Evolutionary conservation across 1,140 invertebrate genomes (phyloP).

Genomic region (Lamellibrachia luymesi): DNA sequence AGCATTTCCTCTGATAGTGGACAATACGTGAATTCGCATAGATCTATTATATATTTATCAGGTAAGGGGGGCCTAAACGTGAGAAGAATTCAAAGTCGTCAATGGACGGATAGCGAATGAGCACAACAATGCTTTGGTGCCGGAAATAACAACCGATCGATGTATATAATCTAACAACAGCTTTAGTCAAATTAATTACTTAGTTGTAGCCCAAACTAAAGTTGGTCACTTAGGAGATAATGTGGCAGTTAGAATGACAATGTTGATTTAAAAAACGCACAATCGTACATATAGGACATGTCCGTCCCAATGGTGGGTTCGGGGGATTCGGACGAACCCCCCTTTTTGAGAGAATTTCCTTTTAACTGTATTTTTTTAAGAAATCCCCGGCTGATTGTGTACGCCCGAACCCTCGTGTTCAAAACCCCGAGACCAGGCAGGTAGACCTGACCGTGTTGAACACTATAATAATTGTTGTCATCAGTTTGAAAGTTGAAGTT

Average conservation of each 20-base stretch:
- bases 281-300: neutral
- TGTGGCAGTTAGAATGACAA: neutral
- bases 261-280: neutral
- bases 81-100: neutral
- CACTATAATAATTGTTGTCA: too few species aligned
- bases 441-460: too few species aligned
- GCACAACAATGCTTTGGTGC: too few species aligned
- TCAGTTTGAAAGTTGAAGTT: too few species aligned
- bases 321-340: too few species aligned
- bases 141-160: neutral
- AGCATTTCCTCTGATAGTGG: neutral
- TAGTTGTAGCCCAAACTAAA: neutral
- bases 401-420: too few species aligned
- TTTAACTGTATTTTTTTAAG: too few species aligned
- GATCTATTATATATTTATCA: slow-evolving; percentile 2
- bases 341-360: too few species aligned
- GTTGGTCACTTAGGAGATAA: neutral
- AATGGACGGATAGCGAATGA: too few species aligned
- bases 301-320: too few species aligned
- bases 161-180: neutral
- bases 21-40: neutral
- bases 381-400: too few species aligned
- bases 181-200: neutral
- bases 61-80: neutral
- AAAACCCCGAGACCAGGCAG: too few species aligned